A percentile compares a stretch with the other conserved stretches of the same genome.
Conservation (phyloP, 53 echinoderm and acorn worm species). For the Temnopleurus reevesii region DNA sequence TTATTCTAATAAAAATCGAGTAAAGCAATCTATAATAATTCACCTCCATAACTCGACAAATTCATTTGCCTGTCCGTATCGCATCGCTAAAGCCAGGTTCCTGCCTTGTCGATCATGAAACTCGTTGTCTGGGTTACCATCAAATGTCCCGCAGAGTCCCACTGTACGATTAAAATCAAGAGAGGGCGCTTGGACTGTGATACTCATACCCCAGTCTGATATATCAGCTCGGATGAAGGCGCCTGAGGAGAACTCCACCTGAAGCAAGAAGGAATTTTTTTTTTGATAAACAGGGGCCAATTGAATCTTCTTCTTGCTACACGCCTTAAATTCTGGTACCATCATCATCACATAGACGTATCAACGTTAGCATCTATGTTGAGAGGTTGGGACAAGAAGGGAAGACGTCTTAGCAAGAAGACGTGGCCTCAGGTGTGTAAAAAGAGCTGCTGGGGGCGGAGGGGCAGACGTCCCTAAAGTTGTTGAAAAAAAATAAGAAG, state of each 20-base stretch:
- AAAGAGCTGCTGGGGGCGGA: too few species aligned
- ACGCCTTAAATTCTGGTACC: too few species aligned
- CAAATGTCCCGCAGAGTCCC: constrained; percentile 86
- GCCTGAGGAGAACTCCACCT: constrained; percentile 93
- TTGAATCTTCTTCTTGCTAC: too few species aligned
- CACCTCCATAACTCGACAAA: constrained; percentile 97
- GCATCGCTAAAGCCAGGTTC: constrained; percentile 59
- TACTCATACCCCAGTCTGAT: constrained; percentile 93
- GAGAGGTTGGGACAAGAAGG: too few species aligned
- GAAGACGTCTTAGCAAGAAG: too few species aligned
- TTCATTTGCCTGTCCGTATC: constrained; percentile 78
- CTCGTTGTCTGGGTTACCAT: constrained; percentile 89
- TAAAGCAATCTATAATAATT: neutral
- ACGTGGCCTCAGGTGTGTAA: too few species aligned
- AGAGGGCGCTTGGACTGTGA: constrained; percentile 88
- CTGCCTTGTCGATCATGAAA: constrained; percentile 69
- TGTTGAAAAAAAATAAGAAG: too few species aligned
- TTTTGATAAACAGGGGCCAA: too few species aligned
- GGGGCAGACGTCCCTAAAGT: too few species aligned
- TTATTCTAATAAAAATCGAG: too few species aligned
- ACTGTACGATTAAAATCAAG: constrained; percentile 82
- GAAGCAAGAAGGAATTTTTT: neutral
- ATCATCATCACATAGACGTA: too few species aligned
- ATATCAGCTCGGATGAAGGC: constrained; percentile 91
- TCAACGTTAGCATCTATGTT: too few species aligned